Conservation (phyloP, 1,140 invertebrate genomes). For the Drosophila nigrodunni region DNA sequence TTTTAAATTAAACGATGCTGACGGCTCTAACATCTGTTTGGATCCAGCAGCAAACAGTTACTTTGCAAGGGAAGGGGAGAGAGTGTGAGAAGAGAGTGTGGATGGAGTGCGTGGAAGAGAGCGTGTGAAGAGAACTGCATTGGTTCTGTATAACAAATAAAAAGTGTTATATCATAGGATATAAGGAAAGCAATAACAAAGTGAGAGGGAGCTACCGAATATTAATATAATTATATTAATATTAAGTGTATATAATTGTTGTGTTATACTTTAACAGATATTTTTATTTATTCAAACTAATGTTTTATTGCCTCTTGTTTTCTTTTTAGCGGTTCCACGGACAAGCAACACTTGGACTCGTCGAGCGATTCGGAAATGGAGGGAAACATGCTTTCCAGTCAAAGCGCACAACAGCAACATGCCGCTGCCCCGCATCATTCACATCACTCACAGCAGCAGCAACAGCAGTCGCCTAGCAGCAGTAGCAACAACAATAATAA, state of each 20-base stretch:
- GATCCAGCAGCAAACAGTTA: slow-evolving; percentile 25
- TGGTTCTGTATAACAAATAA: neutral
- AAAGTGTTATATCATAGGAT: slow-evolving; percentile 23
- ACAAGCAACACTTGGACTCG: slow-evolving; percentile 83
- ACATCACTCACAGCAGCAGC: slow-evolving; percentile 60
- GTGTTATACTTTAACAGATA: no score
- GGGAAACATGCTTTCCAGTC: slow-evolving; percentile 73
- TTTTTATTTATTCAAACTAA: neutral
- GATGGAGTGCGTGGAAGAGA: no score
- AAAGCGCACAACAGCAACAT: slow-evolving; percentile 66
- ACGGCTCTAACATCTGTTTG: slow-evolving; percentile 56
- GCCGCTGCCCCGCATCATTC: slow-evolving; percentile 53
- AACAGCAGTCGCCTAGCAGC: slow-evolving; percentile 62
- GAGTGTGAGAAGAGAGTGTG: neutral
- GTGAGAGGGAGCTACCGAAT: no score
- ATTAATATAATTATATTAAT: no score
- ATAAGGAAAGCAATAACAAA: no score
- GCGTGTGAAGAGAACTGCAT: slow-evolving; percentile 1
- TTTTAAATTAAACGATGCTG: slow-evolving; percentile 73
- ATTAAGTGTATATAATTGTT: no score
- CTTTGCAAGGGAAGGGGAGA: neutral
- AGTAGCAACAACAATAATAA: slow-evolving; percentile 53
- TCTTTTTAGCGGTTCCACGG: slow-evolving; percentile 78
- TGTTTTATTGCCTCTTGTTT: neutral
- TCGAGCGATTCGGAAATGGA: slow-evolving; percentile 84